Base-by-base conservation (phyloP, 2,113 vertebrate genomes). In the Eurystomus gularis region DNA sequence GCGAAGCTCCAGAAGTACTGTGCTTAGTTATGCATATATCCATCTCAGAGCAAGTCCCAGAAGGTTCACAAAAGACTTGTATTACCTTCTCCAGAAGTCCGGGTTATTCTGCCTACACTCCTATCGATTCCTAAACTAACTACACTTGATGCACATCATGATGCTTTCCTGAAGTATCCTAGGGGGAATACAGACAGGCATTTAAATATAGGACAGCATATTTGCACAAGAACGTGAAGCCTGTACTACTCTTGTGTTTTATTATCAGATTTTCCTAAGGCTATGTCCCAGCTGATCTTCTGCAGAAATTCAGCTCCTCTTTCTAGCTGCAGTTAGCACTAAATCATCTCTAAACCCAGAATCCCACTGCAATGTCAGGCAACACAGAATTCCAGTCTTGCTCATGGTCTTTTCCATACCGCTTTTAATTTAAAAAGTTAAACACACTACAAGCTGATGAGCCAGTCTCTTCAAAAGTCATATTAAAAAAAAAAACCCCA, bases 21-120 rank as follows among this genome's bases (percentile, higher is more conserved):
- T 49, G 77, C 39, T 82, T 37, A 64, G 33, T 46, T n/a, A 51
- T 58, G 84, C 65, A 84, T 10, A 49, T 8, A 89, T 48, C 66
- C 51, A 91, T 24, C 55, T 73, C 55, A 51, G n/a, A 77, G 21
- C 46, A 37, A 75, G 69, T 39, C 31, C 55, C 78, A 87, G 61
- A 72, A 88, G 78, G 82, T 68, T 93, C 81, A 75, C 84, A 71
- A 42, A 93, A 89, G 48, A 79, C 69, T 75, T 81, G 31, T 26
- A 75, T 91, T 84, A 90, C 82, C 78, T 85, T 72, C 92, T 97
- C 70, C 94, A 91, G 87, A 93, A 84, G 65, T 78, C 90, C 84
- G 78, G 72, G 46, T 82, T 93, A 82, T 64, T 82, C 88, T 90
- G 84, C 92, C 94, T 94, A 87, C 48, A 76, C 21, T 85, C 78